Evolutionary conservation across 2,888 invertebrate species (phyloP), one percentile per base, ranked within the genome.

Genomic region (Branchipolynoe longqiensis): DNA sequence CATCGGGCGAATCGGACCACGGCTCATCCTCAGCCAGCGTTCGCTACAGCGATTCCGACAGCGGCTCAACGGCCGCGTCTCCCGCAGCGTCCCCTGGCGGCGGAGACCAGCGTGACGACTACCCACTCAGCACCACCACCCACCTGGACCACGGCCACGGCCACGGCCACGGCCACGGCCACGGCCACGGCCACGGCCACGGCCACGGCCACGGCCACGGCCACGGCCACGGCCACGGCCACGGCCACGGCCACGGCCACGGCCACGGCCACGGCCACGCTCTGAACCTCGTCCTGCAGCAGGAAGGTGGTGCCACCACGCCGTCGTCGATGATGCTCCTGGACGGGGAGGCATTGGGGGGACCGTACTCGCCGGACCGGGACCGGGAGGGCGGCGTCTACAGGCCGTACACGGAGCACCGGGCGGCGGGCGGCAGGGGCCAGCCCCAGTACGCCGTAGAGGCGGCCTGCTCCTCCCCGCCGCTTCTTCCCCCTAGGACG

Each of bases 1-100:
- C 69, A 12, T 69, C 69, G 22, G 62, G 62, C 12, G 62, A 62
- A 31, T 62, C 62, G 28, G 62, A 62, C 31, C 62, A 25, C 28
- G 62, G 62, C 28, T 62, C 62, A 25, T 62, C 62, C 62, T 62
- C 62, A 1, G 25, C 25, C 25, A 28, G 62, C 25, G 62, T 62
- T 14, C n/a, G n/a, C n/a, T 3, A 28, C 62, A 31, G 62, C 31
- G 62, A 62, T 3, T 62, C 62, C 6, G 62, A 62, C 3, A 31
- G 28, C 31, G 12, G n/a, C n/a, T n/a, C n/a, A n/a, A n/a, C n/a
- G n/a, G n/a, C 62, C 3, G 12, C 31, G 14, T 62, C 62, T 1
- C 62, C 62, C 25, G 14, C 28, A 28, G 62, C 3, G 25, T n/a
- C n/a, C n/a, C n/a, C n/a, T n/a, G n/a, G n/a, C n/a, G n/a, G n/a